Evolutionary conservation across 2,888 invertebrate genomes (phyloP), one percentile per base, ranked within the genome.

Genomic region (Amorpha juglandis): DNA sequence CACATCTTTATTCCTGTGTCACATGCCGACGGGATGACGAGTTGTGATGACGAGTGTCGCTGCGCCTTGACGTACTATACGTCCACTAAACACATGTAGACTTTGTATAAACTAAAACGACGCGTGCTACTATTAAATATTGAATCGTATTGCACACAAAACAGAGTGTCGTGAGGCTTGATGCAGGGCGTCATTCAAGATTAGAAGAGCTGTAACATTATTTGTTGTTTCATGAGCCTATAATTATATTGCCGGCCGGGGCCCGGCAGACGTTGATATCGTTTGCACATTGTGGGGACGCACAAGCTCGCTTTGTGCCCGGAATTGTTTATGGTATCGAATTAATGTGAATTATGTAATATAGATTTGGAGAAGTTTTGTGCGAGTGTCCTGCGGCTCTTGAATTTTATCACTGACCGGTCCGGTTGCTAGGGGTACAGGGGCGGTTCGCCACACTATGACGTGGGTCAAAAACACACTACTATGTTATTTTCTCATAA

Each of bases 281-380:
- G 35, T 35, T 55, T 16, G 55, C 38, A 55, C 55, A 55, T 55
- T 55, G 55, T 55, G 55, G 14, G 21, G 4, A 35, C 35, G 16
- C 7, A 38, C 38, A 38, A 27, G 27, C 27, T 38, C 9, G 38
- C 9, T 7, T 38, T 63, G 19, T 33, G 64, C 16, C 64, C 16
- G 33, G 12, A 9, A 42, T 4, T 55, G 45, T 19, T 47, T 33
- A 53, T 45, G 45, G 33, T 27, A 64, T 64, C 27, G 16, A 64
- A 53, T 64, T 53, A 47, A 45, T 47, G 53, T 64, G 42, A 16
- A 64, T 58, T 64, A 38, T 33, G 35, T 64, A 64, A 58, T 50
- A 58, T 58, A 58, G 35, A 58, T 35, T 48, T 64, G 48, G 64
- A 58, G 48, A 64, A 48, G 48, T 58, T 58, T 64, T 64, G 53